Percentiles rank a stretch among this genome's conserved stretches.
Evolutionary conservation across 2,888 invertebrate genomes (phyloP).

Genomic region (Epinotia demarniana): DNA sequence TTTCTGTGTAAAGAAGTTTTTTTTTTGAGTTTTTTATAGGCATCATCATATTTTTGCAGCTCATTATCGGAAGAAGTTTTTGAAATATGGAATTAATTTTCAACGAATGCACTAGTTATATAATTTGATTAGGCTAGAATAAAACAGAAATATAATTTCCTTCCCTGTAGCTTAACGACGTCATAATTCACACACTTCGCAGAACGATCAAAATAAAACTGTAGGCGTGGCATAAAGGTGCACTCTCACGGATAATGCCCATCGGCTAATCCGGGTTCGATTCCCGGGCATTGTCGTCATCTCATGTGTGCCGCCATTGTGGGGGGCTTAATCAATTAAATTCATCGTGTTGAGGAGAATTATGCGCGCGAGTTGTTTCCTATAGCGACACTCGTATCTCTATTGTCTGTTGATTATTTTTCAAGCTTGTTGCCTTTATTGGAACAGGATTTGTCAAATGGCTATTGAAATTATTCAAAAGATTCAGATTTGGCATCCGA

Average conservation of each 20-base stretch:
- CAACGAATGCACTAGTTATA: too few relatives aligned
- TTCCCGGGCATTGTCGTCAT: slow-evolving; percentile 60
- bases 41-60: too few relatives aligned
- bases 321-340: slow-evolving; percentile 72
- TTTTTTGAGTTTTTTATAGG: too few relatives aligned
- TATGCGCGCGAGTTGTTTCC: slow-evolving; percentile 56
- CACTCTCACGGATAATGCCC: slow-evolving; percentile 57
- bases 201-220: slow-evolving; percentile 35
- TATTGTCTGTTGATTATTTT: slow-evolving; percentile 39
- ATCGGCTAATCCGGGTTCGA: slow-evolving; percentile 65
- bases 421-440: slow-evolving; percentile 37
- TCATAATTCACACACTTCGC: slow-evolving; percentile 17
- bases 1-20: too few relatives aligned
- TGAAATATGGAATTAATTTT: too few relatives aligned
- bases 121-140: neutral
- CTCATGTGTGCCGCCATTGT: slow-evolving; percentile 66
- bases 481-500: slow-evolving; percentile 1
- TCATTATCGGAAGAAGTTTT: too few relatives aligned
- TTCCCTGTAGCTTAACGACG: neutral
- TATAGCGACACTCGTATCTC: slow-evolving; percentile 53
- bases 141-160: neutral
- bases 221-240: slow-evolving; percentile 41
- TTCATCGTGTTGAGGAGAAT: slow-evolving; percentile 68
- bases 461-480: slow-evolving; percentile 18
- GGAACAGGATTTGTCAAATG: slow-evolving; percentile 36